Evolutionary conservation across 2,113 vertebrate genomes (phyloP), one percentile per base, ranked within the genome.

Genomic region (Nanorana parkeri): DNA sequence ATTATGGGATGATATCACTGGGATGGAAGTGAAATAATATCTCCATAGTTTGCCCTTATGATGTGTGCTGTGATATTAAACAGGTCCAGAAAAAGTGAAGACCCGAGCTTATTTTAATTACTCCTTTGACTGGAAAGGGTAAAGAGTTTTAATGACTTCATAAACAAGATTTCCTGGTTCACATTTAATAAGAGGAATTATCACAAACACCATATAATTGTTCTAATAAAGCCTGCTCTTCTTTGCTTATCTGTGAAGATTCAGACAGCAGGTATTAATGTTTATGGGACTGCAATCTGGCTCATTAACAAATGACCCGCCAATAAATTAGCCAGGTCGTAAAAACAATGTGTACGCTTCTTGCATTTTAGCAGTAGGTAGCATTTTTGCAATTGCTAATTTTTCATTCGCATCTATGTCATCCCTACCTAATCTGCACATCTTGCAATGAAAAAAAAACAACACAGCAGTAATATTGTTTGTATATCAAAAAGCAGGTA

Each of bases 401-500:
- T 75, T 75, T 75, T 74, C 5, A 74, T 55, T 16, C 58, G 58
- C 58, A 60, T 75, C 72, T 23, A 61, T 36, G n/a, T 75, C 28
- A 75, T 75, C 72, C 61, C 16, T 41, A 60, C 60, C 4, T 36
- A 75, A 75, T 60, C 28, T 75, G 71, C 8, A 5, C 26, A 74
- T 60, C 3, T 24, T 23, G 11, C 71, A 29, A 74, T 60, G 28
- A 51, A 16, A 61, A 75, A 36, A 36, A 41, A 23, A 54, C 78
- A 28, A 69, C 73, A 78, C 86, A 36, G 69, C 86, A 86, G 83
- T 77, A 69, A 87, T 90, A 79, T 78, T 81, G 83, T 84, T 86
- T 78, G 84, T 88, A 89, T 88, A 88, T 86, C 85, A 91, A 88
- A 78, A 87, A 87, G 84, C 77, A 76, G 82, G 75, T 72, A 81